Base-by-base conservation (phyloP, 2,888 invertebrate genomes). In the Dasysyrphus tricinctus region DNA sequence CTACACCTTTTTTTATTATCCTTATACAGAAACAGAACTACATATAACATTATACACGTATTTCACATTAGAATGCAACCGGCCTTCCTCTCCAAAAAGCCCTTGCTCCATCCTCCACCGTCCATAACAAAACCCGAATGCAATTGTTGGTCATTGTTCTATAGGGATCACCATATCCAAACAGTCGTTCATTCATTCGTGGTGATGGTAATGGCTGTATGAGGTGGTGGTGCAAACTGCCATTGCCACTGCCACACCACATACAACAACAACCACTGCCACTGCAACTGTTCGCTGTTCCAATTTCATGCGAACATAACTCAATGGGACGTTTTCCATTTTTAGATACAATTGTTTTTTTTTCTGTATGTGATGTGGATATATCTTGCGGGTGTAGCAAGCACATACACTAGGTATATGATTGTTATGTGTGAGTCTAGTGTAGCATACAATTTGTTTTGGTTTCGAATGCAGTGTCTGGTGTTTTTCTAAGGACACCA, bases 241-340 rank as follows among this genome's bases (percentile, higher is more conserved):
- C 29, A 54, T n/a, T 69, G 44, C 63, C 63, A 32, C 67, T 32
- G 29, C 54, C 54, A 54, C 29, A 7, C 73, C 73, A 73, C 16
- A 37, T 11, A 19, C 49, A n/a, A n/a, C n/a, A n/a, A 51, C 39
- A 57, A 47, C 59, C 56, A 56, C 34, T 59, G 37, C 59, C 24
- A 51, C 42, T 63, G 56, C 61, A 29, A 29, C 12, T 42, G 37
- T 74, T 79, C 63, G 56, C 56, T 83, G 80, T 75, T 80, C 80
- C 80, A 76, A 84, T 84, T 84, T 72, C 67, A 24, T 75, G 80
- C 57, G 37, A 84, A 65, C 70, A 73, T 84, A 80, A 84, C 76
- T 84, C 84, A 84, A 76, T 84, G 76, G 84, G 80, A 80, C 76
- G 59, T 84, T 80, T 67, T 80, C 67, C 80, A 80, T 84, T 84